Evolutionary conservation across 2,888 invertebrate genomes (phyloP).

Genomic region (Tipula unca): DNA sequence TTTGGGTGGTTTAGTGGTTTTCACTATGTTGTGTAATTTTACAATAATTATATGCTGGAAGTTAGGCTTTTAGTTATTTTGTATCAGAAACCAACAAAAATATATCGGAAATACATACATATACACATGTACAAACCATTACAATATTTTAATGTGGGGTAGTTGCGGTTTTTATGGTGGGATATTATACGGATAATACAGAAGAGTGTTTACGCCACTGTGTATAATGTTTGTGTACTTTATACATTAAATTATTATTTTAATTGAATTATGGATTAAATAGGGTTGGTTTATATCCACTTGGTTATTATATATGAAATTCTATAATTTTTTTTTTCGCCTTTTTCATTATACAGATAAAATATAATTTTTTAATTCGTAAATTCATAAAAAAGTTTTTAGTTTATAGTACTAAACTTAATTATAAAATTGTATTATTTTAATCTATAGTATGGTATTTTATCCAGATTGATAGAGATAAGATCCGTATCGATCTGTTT

Average conservation of each 20-base stretch:
- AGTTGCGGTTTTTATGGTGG: background rate
- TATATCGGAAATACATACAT: background rate
- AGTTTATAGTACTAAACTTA: too few species aligned
- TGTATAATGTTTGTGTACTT: background rate
- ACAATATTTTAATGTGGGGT: background rate
- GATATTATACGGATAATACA: background rate
- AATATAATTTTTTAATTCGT: too few species aligned
- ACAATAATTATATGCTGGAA: background rate
- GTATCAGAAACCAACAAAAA: background rate
- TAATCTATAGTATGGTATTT: too few species aligned
- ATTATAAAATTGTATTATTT: too few species aligned
- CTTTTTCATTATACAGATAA: background rate
- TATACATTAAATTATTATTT: background rate
- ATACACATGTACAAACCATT: background rate
- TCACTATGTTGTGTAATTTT: background rate
- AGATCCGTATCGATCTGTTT: too few species aligned
- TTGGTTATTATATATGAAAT: background rate
- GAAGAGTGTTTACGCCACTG: background rate
- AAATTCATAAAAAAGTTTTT: too few species aligned
- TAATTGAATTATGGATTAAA: background rate
- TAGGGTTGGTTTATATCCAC: background rate
- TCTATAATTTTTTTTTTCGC: background rate
- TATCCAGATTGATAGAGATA: too few species aligned
- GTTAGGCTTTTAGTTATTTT: background rate
- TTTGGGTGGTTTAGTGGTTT: background rate